Conservation (phyloP, 2,888 invertebrate genomes). For the Marronus borbonicus region DNA sequence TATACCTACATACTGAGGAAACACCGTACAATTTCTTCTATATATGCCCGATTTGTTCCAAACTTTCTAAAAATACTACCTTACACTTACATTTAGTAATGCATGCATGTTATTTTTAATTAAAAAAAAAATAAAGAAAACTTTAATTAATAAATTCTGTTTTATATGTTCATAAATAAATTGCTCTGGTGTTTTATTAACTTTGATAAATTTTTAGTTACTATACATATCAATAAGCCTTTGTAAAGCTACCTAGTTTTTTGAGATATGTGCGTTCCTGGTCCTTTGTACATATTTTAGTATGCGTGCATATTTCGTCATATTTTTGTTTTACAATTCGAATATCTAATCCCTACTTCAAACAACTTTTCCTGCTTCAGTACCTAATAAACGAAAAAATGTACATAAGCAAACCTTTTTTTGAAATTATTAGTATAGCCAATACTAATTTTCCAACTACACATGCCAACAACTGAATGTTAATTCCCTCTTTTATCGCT, state of each 20-base stretch:
- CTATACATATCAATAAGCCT: not conserved
- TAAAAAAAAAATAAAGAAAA: not conserved
- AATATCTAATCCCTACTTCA: too few relatives aligned
- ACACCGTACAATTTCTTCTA: not conserved
- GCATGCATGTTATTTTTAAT: not conserved
- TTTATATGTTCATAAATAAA: not conserved
- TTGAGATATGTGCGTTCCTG: too few relatives aligned
- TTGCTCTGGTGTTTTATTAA: not conserved
- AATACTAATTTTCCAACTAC: too few relatives aligned
- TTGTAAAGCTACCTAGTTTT: not conserved
- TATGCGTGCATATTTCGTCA: too few relatives aligned
- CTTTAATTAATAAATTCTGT: not conserved
- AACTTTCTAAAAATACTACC: not conserved
- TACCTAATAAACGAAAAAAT: too few relatives aligned
- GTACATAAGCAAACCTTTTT: too few relatives aligned
- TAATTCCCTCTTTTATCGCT: too few relatives aligned
- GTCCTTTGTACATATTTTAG: too few relatives aligned
- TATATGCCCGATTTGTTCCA: not conserved
- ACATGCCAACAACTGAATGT: too few relatives aligned
- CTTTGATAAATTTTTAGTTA: not conserved
- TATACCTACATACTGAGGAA: not conserved
- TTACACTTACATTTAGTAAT: not conserved
- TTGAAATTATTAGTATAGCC: too few relatives aligned
- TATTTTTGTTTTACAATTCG: too few relatives aligned
- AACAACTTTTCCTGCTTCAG: too few relatives aligned